Percentiles rank a stretch among this genome's conserved stretches.
Conservation (phyloP, 2,113 vertebrate species). For the Phyllostomus hastatus region DNA sequence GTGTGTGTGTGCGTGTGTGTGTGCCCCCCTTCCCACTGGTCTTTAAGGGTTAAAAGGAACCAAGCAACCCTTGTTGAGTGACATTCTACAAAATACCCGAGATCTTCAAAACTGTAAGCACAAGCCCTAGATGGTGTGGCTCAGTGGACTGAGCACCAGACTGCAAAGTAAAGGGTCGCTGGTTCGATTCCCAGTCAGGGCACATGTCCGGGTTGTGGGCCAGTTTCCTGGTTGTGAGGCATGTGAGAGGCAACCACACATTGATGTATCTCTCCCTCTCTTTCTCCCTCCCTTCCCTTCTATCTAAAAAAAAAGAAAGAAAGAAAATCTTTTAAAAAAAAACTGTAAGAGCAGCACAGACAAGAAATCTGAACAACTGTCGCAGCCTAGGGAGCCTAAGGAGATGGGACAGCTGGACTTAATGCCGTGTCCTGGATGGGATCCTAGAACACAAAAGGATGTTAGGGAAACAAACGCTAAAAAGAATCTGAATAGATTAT, state of each 20-base stretch:
- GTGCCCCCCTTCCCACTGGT: background rate
- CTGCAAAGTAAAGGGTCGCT: no score
- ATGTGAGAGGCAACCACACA: no score
- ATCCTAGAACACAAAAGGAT: no score
- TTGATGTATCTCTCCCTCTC: no score
- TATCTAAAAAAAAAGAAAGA: no score
- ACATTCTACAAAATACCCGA: background rate
- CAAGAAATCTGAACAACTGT: background rate
- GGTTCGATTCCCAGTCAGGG: no score
- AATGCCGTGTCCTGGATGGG: background rate
- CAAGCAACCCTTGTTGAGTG: background rate
- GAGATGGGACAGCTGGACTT: rapidly evolving
- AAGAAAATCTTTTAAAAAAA: no score
- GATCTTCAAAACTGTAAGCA: background rate
- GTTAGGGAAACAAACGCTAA: rapidly evolving
- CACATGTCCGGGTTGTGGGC: no score
- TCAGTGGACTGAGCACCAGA: no score
- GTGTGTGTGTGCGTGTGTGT: background rate
- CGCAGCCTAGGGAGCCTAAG: background rate
- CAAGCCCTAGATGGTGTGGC: no score
- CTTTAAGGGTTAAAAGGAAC: background rate
- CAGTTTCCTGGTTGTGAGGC: no score
- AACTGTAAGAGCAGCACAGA: background rate
- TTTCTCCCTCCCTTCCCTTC: no score
- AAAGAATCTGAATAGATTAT: background rate